phyloP scores from a whole-genome alignment of 2,113 vertebrate genomes.

The Mormyrus lacerda region DNA sequence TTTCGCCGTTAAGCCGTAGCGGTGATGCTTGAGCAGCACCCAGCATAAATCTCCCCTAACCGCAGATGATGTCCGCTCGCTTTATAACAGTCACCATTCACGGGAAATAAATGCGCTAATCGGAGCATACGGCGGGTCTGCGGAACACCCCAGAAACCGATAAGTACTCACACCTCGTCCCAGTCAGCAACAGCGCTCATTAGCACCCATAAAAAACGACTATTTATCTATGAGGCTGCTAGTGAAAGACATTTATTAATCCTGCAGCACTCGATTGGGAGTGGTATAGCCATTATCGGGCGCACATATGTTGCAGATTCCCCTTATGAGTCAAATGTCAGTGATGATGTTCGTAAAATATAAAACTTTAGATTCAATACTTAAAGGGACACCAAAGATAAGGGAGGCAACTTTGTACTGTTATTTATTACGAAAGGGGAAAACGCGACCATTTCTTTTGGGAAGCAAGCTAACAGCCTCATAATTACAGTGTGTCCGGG shows the following conservation, averaged over 20 bases:
- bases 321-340: background rate
- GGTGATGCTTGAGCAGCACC: background rate
- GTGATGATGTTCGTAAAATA: background rate
- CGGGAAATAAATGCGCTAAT: background rate
- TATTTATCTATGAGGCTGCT: slow-evolving; percentile 13
- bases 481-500: background rate
- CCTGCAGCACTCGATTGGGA: background rate
- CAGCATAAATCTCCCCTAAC: background rate
- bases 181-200: slow-evolving; percentile 16
- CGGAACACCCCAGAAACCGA: background rate
- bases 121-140: background rate
- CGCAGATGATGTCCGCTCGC: background rate
- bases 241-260: background rate
- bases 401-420: background rate
- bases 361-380: background rate
- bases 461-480: background rate
- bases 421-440: background rate
- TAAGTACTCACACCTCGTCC: background rate
- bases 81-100: background rate
- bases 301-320: background rate
- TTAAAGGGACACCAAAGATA: background rate
- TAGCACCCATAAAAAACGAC: slow-evolving; percentile 19
- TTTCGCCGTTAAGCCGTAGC: background rate
- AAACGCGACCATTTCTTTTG: background rate
- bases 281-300: background rate